Evolutionary conservation across 53 echinoderm and acorn worm genomes (phyloP).

Genomic region (Stichopus horrens): DNA sequence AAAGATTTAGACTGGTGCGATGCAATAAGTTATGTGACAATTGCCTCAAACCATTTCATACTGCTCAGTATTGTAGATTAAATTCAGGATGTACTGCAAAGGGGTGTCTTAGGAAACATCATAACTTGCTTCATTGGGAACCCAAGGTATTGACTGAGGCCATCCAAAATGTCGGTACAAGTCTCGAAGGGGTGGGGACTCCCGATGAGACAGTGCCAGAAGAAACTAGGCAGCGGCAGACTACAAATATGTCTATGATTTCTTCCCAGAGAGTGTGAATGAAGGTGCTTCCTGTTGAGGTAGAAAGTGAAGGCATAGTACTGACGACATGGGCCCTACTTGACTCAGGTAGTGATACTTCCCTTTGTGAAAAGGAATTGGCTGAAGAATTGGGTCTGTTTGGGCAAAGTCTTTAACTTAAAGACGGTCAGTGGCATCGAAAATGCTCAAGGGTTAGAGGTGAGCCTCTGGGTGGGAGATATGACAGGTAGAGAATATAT

Average conservation of each 20-base stretch:
- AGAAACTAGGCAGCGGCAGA: background rate
- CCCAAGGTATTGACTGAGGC: background rate
- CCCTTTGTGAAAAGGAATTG: slow-evolving; percentile 45
- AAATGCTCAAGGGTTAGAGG: background rate
- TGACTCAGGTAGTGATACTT: slow-evolving; percentile 59
- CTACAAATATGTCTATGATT: slow-evolving; percentile 21
- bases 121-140: slow-evolving; percentile 50
- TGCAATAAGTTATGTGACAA: slow-evolving; percentile 53
- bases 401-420: slow-evolving; percentile 27
- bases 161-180: background rate
- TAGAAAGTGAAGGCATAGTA: slow-evolving; percentile 3
- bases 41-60: slow-evolving; percentile 51
- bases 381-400: slow-evolving; percentile 39
- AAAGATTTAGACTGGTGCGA: slow-evolving; percentile 38
- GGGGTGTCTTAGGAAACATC: slow-evolving; percentile 59
- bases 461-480: background rate
- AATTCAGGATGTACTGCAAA: slow-evolving; percentile 29
- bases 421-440: background rate
- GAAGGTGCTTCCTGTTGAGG: slow-evolving; percentile 28
- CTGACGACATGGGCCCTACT: slow-evolving; percentile 56
- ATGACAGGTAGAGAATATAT: background rate
- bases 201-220: background rate
- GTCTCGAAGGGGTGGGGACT: too few relatives aligned
- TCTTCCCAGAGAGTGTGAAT: slow-evolving; percentile 14
- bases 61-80: slow-evolving; percentile 47